Evolutionary conservation across 2,888 invertebrate genomes (phyloP).

Genomic region (Athripsodes cinereus): DNA sequence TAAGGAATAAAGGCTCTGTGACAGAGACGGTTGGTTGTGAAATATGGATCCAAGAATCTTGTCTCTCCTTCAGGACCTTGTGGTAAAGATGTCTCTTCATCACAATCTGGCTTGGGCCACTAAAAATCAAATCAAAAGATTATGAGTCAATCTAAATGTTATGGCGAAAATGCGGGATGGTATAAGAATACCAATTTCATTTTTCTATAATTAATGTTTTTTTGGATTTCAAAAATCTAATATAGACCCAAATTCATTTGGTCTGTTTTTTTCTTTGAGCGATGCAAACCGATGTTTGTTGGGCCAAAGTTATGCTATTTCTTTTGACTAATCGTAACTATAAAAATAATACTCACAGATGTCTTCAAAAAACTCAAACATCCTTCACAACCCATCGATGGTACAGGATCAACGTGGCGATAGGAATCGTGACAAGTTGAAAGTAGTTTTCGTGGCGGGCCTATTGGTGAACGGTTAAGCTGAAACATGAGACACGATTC

Average conservation of each 20-base stretch:
- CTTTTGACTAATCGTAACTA: background rate
- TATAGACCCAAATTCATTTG: too few species aligned
- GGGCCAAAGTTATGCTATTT: background rate
- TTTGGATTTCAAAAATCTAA: too few species aligned
- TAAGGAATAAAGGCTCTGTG: conserved; percentile 32
- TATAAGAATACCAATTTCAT: too few species aligned
- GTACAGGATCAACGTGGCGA: background rate
- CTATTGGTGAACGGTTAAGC: conserved; percentile 2
- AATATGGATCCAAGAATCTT: conserved; percentile 41
- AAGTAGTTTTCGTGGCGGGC: background rate
- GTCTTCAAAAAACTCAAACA: background rate
- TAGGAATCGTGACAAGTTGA: conserved; percentile 6
- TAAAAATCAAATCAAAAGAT: background rate
- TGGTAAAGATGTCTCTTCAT: conserved; percentile 34
- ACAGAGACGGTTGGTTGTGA: conserved; percentile 38
- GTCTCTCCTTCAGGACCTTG: conserved; percentile 36
- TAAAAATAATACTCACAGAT: background rate
- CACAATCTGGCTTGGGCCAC: background rate
- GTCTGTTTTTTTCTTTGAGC: too few species aligned
- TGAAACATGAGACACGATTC: background rate
- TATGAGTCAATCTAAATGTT: background rate
- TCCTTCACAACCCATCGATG: background rate
- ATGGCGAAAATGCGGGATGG: too few species aligned
- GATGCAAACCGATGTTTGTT: too few species aligned
- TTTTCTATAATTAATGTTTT: too few species aligned